These are phyloP conservation scores for Melanotaenia boesemani DNA, from an alignment of 2,797 vertebrate species.

Conservation along the genomic window DNA sequence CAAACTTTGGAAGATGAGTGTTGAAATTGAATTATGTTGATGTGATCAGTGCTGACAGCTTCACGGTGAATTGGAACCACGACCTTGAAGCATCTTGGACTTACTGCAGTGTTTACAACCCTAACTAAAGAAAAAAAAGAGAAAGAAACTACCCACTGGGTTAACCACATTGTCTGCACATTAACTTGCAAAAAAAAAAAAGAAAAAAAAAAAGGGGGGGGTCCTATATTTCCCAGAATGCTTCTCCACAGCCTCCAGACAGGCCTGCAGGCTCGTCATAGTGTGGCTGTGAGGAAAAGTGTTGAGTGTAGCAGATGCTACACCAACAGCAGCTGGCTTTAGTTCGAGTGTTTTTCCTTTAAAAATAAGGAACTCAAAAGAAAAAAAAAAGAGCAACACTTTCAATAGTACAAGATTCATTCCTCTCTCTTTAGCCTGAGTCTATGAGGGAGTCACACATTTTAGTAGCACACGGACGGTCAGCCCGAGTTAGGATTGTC, in stretches of 20 bases:
- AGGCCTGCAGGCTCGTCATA: not conserved
- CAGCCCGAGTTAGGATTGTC: slow-evolving; percentile 91
- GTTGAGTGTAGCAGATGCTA: not conserved
- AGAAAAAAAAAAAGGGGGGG: not conserved
- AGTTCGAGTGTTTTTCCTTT: slow-evolving; percentile 44
- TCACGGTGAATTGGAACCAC: slow-evolving; percentile 5
- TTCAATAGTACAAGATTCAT: slow-evolving; percentile 50
- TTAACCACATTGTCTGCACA: slow-evolving; percentile 19
- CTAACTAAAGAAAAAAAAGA: slow-evolving; percentile 1
- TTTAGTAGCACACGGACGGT: slow-evolving; percentile 46
- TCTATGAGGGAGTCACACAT: slow-evolving; percentile 64
- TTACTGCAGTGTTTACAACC: slow-evolving; percentile 62
- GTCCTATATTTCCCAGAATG: slow-evolving; percentile 25
- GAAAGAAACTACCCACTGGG: slow-evolving; percentile 45
- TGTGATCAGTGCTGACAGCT: slow-evolving; percentile 56
- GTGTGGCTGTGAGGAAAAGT: slow-evolving; percentile 7
- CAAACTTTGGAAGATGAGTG: slow-evolving; percentile 31
- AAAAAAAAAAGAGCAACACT: slow-evolving; percentile 41
- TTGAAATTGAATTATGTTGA: slow-evolving; percentile 48
- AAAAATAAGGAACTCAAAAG: slow-evolving; percentile 40
- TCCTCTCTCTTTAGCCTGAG: slow-evolving; percentile 75
- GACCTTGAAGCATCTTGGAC: slow-evolving; percentile 59
- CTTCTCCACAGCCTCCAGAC: not conserved
- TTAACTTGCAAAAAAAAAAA: slow-evolving; percentile 8
- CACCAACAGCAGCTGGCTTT: slow-evolving; percentile 36